Evolutionary conservation across 2,113 vertebrate genomes (phyloP).

Genomic region (Thamnaconus septentrionalis): DNA sequence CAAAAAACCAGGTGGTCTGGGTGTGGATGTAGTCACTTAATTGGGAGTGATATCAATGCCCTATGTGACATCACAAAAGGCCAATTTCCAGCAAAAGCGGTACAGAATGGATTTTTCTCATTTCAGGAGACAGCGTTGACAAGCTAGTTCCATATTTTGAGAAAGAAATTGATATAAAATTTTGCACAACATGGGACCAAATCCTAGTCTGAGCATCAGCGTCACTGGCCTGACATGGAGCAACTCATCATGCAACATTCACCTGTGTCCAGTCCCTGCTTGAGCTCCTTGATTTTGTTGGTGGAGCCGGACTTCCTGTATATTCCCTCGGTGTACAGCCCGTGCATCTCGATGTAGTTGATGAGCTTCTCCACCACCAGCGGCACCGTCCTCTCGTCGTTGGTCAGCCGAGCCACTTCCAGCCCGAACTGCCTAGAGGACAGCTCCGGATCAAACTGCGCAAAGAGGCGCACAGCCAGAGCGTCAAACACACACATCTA

Average conservation of each 20-base stretch:
- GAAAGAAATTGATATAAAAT: too few species aligned
- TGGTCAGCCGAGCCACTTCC: conserved; percentile 92
- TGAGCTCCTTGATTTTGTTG: conserved; percentile 97
- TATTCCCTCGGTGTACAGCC: conserved; percentile 96
- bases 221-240: background rate
- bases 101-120: too few species aligned
- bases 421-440: conserved; percentile 93
- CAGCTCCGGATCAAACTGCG: conserved; percentile 90
- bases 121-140: too few species aligned
- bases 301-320: conserved; percentile 95
- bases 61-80: too few species aligned
- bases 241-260: background rate
- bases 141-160: too few species aligned
- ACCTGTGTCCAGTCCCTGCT: conserved; percentile 93
- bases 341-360: conserved; percentile 98
- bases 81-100: too few species aligned
- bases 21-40: too few species aligned
- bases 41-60: too few species aligned
- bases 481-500: background rate
- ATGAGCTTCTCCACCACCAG: conserved; percentile 95
- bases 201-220: too few species aligned
- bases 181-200: too few species aligned
- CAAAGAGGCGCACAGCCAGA: conserved; percentile 24
- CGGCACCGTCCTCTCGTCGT: conserved; percentile 89
- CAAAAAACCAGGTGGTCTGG: too few species aligned